Evolutionary conservation across 2,797 vertebrate genomes (phyloP).

Genomic region (Esox masquinongy): DNA sequence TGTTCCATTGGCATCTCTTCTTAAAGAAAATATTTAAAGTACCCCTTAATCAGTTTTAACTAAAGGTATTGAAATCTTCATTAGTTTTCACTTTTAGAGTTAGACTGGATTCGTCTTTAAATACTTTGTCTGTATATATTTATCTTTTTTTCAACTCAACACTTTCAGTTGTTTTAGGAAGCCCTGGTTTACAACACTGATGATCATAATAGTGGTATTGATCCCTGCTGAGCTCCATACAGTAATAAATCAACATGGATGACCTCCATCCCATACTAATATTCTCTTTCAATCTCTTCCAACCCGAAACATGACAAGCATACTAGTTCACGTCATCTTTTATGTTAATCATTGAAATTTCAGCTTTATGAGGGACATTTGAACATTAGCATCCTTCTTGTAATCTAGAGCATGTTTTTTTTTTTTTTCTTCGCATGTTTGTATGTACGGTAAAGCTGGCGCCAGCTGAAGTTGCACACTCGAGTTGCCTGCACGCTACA

Average conservation of each 20-base stretch:
- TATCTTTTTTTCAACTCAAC: too few species aligned
- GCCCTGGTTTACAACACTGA: constrained; percentile 24
- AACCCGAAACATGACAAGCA: constrained; percentile 32
- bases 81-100: too few species aligned
- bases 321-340: constrained; percentile 30
- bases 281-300: constrained; percentile 6
- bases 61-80: too few species aligned
- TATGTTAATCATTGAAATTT: constrained; percentile 21
- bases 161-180: too few species aligned
- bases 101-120: too few species aligned
- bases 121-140: too few species aligned
- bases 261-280: constrained; percentile 54
- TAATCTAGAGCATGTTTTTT: constrained; percentile 45
- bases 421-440: constrained; percentile 59
- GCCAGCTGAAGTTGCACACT: constrained; percentile 30
- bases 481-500: too few species aligned
- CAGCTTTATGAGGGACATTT: constrained; percentile 38
- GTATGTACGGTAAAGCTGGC: constrained; percentile 38
- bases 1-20: too few species aligned
- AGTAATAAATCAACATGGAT: constrained; percentile 18
- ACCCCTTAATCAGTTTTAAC: too few species aligned
- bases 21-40: too few species aligned
- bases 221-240: constrained; percentile 34
- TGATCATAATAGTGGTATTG: constrained; percentile 18
- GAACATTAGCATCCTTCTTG: constrained; percentile 29